phyloP scores from a whole-genome alignment of 2,113 vertebrate species.

The Aspidoscelis tigris region DNA sequence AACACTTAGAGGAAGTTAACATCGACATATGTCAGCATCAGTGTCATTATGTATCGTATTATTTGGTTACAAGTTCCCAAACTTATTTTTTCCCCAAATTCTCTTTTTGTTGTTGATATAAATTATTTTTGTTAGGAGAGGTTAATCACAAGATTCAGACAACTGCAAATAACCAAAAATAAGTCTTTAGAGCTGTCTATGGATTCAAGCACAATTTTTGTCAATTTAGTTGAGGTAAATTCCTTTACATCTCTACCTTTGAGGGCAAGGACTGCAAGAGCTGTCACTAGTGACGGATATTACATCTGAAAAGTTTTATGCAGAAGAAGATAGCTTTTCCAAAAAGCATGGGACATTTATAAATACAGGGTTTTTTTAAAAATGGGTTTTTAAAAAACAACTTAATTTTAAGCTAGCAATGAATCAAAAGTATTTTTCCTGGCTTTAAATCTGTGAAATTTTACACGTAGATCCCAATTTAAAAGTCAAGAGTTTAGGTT shows the following conservation, averaged over 20 bases:
- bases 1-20: no score
- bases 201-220: no score
- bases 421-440: slow-evolving; percentile 15
- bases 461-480: slow-evolving; percentile 20
- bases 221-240: not conserved
- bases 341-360: not conserved
- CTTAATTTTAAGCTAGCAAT: slow-evolving; percentile 9
- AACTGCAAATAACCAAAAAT: no score
- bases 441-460: slow-evolving; percentile 31
- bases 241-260: not conserved
- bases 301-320: not conserved
- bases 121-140: no score
- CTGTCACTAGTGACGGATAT: not conserved
- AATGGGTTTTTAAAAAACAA: slow-evolving; percentile 17
- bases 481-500: not conserved
- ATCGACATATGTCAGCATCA: no score
- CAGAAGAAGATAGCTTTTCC: not conserved
- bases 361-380: not conserved
- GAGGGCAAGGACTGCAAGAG: not conserved
- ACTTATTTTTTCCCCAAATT: no score
- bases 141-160: no score
- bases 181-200: no score
- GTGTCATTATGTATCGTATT: no score
- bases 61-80: no score
- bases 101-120: no score